Conservation (phyloP, 2,888 invertebrate species). For the Oscheius sp. region DNA sequence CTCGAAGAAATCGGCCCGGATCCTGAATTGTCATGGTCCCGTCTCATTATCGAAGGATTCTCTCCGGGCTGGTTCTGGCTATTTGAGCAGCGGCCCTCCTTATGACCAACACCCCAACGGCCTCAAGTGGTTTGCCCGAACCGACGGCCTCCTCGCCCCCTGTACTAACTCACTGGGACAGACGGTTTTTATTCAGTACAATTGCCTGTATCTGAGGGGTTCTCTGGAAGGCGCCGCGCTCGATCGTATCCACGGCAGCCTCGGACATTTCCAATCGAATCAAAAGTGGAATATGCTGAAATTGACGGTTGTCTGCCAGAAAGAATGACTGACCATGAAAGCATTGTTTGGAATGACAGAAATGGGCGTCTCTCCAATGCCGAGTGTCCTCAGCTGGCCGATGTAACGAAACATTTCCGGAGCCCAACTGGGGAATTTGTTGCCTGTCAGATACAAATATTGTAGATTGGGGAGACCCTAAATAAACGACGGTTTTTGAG, state of each 20-base stretch:
- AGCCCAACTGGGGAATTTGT: slow-evolving; percentile 72
- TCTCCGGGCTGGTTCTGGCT: slow-evolving; percentile 18
- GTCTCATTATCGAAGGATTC: background rate
- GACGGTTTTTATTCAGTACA: slow-evolving; percentile 73
- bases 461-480: slow-evolving; percentile 70
- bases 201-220: slow-evolving; percentile 72
- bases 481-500: background rate
- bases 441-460: slow-evolving; percentile 73
- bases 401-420: slow-evolving; percentile 72
- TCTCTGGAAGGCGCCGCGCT: slow-evolving; percentile 72
- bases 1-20: slow-evolving; percentile 72
- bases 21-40: slow-evolving; percentile 56
- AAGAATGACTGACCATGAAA: slow-evolving; percentile 56
- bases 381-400: slow-evolving; percentile 67
- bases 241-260: slow-evolving; percentile 72
- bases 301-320: too few relatives aligned
- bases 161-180: slow-evolving; percentile 63
- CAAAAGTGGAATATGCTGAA: slow-evolving; percentile 69
- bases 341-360: slow-evolving; percentile 72
- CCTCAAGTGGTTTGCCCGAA: slow-evolving; percentile 35
- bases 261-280: slow-evolving; percentile 73
- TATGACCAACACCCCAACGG: slow-evolving; percentile 33
- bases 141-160: background rate
- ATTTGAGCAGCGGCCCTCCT: slow-evolving; percentile 31
- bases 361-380: slow-evolving; percentile 73